These are phyloP conservation scores for Abramis brama DNA, from an alignment of 2,113 vertebrate species.

Conservation along the genomic window DNA sequence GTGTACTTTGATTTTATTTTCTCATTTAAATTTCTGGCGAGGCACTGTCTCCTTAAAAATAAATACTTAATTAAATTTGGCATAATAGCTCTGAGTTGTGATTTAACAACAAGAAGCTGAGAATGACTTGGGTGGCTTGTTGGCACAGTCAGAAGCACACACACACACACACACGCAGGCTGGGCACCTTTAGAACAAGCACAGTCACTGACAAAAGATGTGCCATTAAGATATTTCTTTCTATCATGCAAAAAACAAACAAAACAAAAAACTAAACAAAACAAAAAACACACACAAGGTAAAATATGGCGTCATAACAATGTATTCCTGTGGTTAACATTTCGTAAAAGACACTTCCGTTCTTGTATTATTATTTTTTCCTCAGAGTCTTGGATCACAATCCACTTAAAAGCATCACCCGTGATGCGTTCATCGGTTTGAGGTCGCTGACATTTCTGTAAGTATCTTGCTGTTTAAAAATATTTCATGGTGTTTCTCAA, in stretches of 20 bases:
- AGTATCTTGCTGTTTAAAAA: constrained; percentile 61
- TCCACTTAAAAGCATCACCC: constrained; percentile 73
- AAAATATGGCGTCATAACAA: background rate
- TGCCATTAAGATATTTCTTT: background rate
- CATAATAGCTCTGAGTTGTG: background rate
- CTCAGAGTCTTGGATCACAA: constrained; percentile 83
- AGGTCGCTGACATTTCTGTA: constrained; percentile 77
- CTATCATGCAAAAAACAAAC: background rate
- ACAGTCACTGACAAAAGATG: background rate
- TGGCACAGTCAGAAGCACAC: background rate
- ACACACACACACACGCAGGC: too few species aligned
- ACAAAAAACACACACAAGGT: too few species aligned
- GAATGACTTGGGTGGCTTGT: background rate
- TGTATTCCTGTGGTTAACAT: background rate
- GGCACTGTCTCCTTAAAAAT: background rate
- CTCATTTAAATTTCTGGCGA: background rate
- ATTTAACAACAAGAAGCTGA: background rate
- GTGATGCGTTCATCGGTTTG: constrained; percentile 76
- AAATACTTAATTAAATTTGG: background rate
- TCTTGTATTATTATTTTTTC: constrained; percentile 17
- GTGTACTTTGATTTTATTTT: background rate
- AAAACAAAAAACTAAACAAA: background rate
- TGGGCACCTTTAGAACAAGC: background rate
- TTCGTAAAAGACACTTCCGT: background rate
- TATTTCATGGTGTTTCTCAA: background rate